Evolutionary conservation across 2,113 vertebrate genomes (phyloP), one percentile per base, ranked within the genome.

Genomic region (Pheucticus melanocephalus): DNA sequence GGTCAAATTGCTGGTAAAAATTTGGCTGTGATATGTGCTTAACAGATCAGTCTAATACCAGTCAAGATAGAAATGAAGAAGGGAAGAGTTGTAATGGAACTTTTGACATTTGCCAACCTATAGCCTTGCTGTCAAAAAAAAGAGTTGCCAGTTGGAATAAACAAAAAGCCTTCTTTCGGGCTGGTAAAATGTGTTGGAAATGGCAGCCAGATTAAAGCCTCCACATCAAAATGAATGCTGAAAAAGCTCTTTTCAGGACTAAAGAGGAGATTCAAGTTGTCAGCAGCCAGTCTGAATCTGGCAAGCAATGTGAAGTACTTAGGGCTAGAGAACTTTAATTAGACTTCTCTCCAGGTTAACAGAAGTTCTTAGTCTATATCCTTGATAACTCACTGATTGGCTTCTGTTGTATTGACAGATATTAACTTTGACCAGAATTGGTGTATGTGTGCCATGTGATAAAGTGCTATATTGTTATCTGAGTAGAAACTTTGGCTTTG

Each of bases 201-300:
- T 92, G 88, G 96, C 95, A 96, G 83, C 86, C 92, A 94, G 86
- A 97, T 95, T 97, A 96, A 96, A 97, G 94, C 39, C 40, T 86
- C 83, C 59, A 92, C 93, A 94, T 95, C 88, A 96, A 93, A 96
- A 96, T 91, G 94, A 93, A 96, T 82, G 75, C 56, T 94, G 88
- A 85, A 96, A 95, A 92, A 95, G 63, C 71, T 78, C 81, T 91
- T 91, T 94, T 95, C 81, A 89, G 78, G 64, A 39, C 77, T 88
- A 68, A 92, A 93, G 86, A 96, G 84, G 81, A 96, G 93, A 96
- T 96, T 91, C 82, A 88, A 91, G 75, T 94, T 97, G 95, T 97
- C 96, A 97, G 93, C 94, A 97, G 94, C 75, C 94, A 94, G 93
- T 88, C 90, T 91, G 88, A 94, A 60, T 94, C 92, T 94, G 75